Percentiles rank a stretch among this genome's conserved stretches.
phyloP scores from a whole-genome alignment of 1,140 invertebrate species.

The Spodoptera litura region DNA sequence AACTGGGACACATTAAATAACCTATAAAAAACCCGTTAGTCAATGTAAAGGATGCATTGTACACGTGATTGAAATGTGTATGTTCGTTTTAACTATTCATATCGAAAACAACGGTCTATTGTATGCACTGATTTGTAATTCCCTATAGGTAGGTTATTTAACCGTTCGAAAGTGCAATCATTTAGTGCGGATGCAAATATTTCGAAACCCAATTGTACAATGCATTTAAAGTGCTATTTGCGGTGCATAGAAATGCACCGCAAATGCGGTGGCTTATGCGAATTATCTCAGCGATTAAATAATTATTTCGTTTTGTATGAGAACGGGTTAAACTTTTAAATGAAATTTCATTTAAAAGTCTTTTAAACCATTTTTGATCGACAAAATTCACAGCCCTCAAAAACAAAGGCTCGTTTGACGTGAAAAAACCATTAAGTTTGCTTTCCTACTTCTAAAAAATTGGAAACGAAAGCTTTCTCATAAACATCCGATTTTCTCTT shows the following conservation, averaged over 20 bases:
- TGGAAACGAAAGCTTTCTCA: slow-evolving; percentile 4
- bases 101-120: slow-evolving; percentile 61
- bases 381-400: neutral
- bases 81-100: slow-evolving; percentile 58
- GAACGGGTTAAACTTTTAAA: too few species aligned
- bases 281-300: neutral
- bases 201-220: slow-evolving; percentile 30
- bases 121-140: slow-evolving; percentile 60
- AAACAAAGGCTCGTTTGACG: neutral
- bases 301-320: neutral
- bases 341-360: too few species aligned
- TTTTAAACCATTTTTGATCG: neutral
- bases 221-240: slow-evolving; percentile 22
- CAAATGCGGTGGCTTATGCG: neutral
- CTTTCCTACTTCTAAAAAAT: neutral
- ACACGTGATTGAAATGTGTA: slow-evolving; percentile 67
- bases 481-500: slow-evolving; percentile 1
- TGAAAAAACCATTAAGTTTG: neutral
- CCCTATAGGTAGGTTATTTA: slow-evolving; percentile 64
- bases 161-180: slow-evolving; percentile 66
- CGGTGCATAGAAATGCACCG: slow-evolving; percentile 15
- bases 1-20: slow-evolving; percentile 57
- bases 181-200: slow-evolving; percentile 53
- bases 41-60: slow-evolving; percentile 68
- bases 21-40: slow-evolving; percentile 67